Evolutionary conservation across 2,797 vertebrate genomes (phyloP).

Genomic region (Lateolabrax maculatus): DNA sequence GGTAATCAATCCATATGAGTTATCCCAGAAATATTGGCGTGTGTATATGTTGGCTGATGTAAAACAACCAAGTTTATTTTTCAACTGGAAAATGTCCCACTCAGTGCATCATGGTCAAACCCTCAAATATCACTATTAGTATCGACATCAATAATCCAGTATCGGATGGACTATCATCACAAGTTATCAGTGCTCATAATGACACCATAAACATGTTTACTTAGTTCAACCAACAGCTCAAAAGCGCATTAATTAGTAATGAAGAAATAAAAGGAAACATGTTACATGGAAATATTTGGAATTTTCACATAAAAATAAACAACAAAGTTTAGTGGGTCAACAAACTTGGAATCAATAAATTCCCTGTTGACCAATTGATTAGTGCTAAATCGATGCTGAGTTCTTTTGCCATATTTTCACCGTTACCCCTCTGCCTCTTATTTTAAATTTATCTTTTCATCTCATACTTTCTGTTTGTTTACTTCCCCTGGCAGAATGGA

Average conservation of each 20-base stretch:
- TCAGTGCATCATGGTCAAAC: neutral
- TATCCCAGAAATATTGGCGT: neutral
- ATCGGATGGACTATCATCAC: neutral
- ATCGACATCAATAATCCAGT: neutral
- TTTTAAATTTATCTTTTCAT: neutral
- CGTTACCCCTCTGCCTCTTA: neutral
- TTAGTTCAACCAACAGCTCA: neutral
- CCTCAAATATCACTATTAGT: neutral
- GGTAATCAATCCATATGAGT: neutral
- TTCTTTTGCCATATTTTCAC: neutral
- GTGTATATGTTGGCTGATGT: neutral
- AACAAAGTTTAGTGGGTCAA: neutral
- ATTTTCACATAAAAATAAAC: neutral
- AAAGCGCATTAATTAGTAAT: neutral
- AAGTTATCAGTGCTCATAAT: neutral
- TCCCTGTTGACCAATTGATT: neutral
- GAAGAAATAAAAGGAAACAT: neutral
- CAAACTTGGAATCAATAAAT: neutral
- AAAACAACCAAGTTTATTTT: neutral
- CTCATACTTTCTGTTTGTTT: neutral
- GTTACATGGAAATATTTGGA: neutral
- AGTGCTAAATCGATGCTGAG: neutral
- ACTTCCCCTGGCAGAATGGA: conserved; percentile 87
- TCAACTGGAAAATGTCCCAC: neutral
- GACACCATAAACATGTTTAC: neutral